Conservation (phyloP, 2,888 invertebrate genomes). For the Dexiosoma caninum region DNA sequence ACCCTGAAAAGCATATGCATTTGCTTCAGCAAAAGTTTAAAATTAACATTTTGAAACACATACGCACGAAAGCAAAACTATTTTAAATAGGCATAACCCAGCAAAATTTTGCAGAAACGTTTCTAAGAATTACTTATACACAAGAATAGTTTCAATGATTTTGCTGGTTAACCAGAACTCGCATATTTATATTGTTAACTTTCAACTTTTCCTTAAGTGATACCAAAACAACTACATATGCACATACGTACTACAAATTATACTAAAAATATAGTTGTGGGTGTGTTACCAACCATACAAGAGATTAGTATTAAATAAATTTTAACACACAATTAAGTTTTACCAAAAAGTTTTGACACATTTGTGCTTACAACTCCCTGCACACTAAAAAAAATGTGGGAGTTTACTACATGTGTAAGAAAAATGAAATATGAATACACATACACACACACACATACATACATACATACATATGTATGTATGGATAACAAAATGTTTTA, state of each 20-base stretch:
- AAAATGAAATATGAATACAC: too few relatives aligned
- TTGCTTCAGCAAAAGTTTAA: neutral
- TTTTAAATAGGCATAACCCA: neutral
- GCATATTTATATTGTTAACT: conserved; percentile 1
- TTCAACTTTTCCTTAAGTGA: neutral
- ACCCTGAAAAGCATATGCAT: conserved; percentile 51
- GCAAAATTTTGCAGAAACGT: too few relatives aligned
- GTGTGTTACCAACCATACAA: conserved; percentile 44
- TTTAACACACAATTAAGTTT: conserved; percentile 52
- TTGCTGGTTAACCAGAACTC: neutral
- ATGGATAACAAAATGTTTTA: conserved; percentile 36
- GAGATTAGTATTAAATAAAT: conserved; percentile 61
- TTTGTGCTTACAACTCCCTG: neutral
- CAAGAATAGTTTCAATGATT: neutral
- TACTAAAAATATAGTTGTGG: conserved; percentile 9
- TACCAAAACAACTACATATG: neutral
- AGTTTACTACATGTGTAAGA: conserved; percentile 3
- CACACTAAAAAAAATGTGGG: conserved; percentile 13
- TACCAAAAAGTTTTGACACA: conserved; percentile 56
- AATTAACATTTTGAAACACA: conserved; percentile 8
- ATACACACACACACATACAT: too few relatives aligned
- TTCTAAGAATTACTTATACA: too few relatives aligned
- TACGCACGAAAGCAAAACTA: neutral
- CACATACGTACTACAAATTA: too few relatives aligned
- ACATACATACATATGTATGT: too few relatives aligned